A percentile compares a stretch with the other conserved stretches of the same genome.
Conservation (phyloP, 92 coral and sea anemone genomes). For the Siderastrea siderea region DNA sequence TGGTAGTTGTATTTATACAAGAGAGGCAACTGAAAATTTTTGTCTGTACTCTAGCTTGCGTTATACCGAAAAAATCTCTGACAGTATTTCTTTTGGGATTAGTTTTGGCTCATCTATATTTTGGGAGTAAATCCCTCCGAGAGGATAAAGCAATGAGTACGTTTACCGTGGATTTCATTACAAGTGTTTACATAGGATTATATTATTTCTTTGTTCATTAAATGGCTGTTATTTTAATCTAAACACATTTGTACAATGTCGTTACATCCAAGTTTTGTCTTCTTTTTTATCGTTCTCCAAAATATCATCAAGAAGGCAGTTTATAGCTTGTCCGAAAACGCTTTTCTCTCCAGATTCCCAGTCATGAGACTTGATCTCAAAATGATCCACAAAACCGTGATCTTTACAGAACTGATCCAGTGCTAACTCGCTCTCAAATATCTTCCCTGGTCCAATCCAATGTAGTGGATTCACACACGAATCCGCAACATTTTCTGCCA, state of each 20-base stretch:
- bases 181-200: no score
- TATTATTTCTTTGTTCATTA: neutral
- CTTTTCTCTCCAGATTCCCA: constrained; percentile 72
- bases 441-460: constrained; percentile 75
- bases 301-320: constrained; percentile 53
- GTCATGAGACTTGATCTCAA: constrained; percentile 75
- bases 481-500: constrained; percentile 69
- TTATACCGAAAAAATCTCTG: no score
- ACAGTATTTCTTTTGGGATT: no score
- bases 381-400: constrained; percentile 71
- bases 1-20: no score
- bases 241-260: neutral
- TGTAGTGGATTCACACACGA: constrained; percentile 22
- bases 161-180: neutral
- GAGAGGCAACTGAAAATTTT: no score
- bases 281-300: constrained; percentile 13
- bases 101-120: no score
- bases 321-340: constrained; percentile 76
- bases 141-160: no score
- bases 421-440: constrained; percentile 59
- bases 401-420: constrained; percentile 71
- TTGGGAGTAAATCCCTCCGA: no score
- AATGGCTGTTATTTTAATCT: no score
- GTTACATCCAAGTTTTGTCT: constrained; percentile 30
- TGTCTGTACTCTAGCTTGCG: no score